These are phyloP conservation scores for Cromileptes altivelis DNA, from an alignment of 2,113 vertebrate genomes.

Conservation along the genomic window DNA sequence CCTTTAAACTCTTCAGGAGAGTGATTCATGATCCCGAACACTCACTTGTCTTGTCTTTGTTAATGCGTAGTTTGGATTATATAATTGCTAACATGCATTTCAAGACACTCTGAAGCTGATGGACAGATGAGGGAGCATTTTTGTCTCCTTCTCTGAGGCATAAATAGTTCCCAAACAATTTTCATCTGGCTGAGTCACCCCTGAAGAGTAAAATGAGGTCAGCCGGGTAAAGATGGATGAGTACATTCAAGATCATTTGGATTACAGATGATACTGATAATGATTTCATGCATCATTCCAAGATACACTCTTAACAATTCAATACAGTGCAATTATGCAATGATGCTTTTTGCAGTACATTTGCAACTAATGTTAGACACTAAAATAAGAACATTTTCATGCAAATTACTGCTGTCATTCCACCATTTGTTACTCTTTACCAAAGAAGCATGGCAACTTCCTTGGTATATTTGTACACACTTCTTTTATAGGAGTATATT, in stretches of 20 bases:
- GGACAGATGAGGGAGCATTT: constrained; percentile 19
- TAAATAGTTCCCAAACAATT: constrained; percentile 19
- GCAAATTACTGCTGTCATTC: background rate
- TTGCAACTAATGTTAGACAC: background rate
- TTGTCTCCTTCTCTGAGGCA: background rate
- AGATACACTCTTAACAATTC: background rate
- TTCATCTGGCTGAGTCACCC: constrained; percentile 38
- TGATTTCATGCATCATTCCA: constrained; percentile 12
- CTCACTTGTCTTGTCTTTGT: constrained; percentile 8
- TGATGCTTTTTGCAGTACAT: background rate
- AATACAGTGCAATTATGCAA: background rate
- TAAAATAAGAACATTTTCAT: background rate
- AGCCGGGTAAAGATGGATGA: background rate
- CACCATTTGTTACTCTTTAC: background rate
- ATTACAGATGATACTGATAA: background rate
- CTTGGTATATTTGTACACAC: background rate
- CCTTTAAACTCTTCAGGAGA: constrained; percentile 5
- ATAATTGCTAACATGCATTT: constrained; percentile 2
- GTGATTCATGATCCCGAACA: background rate
- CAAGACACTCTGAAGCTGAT: constrained; percentile 11
- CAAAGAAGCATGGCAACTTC: background rate
- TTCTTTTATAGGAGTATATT: background rate
- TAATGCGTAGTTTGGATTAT: background rate
- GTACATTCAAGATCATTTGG: constrained; percentile 4
- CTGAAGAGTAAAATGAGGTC: background rate